Percentiles rank a stretch among this genome's conserved stretches.
Evolutionary conservation across 2,113 vertebrate genomes (phyloP).

Genomic region (Lagopus muta): DNA sequence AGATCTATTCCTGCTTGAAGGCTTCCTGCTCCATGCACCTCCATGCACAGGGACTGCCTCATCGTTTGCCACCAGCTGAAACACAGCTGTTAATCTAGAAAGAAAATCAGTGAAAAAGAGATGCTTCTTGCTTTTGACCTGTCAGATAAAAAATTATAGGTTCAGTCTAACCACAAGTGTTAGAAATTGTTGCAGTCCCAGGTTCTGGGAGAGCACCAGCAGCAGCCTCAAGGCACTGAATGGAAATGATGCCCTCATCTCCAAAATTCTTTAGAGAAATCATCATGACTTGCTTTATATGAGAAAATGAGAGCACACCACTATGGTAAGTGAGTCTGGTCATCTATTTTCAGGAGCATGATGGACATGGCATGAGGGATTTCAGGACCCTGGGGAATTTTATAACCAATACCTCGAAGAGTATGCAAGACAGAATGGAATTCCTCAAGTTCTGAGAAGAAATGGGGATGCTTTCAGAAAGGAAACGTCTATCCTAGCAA

Average conservation of each 20-base stretch:
- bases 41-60: not conserved
- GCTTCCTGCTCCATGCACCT: not conserved
- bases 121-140: not conserved
- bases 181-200: not conserved
- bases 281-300: not conserved
- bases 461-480: not conserved
- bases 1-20: not conserved
- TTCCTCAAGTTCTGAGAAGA: not conserved
- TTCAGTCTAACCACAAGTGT: not conserved
- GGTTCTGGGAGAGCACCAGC: not conserved
- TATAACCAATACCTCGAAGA: not conserved
- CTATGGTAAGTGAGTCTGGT: fast-evolving
- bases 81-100: not conserved
- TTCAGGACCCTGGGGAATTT: not conserved
- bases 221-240: not conserved
- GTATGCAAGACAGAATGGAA: not conserved
- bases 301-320: not conserved
- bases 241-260: not conserved
- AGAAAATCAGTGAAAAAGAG: not conserved
- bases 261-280: not conserved
- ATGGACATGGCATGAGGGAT: not conserved
- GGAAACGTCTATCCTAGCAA: not conserved
- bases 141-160: not conserved
- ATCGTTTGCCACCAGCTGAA: not conserved
- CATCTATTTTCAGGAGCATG: not conserved